Base-by-base conservation (phyloP, 2,888 invertebrate genomes). In the Amorpha juglandis region DNA sequence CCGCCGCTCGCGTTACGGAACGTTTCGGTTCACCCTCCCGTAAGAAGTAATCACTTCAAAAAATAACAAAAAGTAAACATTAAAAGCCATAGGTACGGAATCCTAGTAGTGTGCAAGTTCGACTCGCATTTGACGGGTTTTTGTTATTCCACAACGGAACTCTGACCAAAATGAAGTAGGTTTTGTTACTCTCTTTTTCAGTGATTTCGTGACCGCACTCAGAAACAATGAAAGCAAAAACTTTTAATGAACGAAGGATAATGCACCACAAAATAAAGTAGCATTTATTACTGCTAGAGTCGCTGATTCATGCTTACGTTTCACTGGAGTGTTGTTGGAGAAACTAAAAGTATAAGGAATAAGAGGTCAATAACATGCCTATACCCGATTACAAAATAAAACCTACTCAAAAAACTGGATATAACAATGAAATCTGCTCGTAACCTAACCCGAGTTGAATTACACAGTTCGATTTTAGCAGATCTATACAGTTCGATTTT, bases 201-300 rank as follows among this genome's bases (percentile, higher is more conserved):
- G 58, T 58, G 58, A 58, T 47, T 55, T 53, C 35, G 33, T 64
- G 64, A 47, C 53, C 45, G 33, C 53, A 47, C 64, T 33, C 64
- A 45, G 64, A 55, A 64, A 66, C 68, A 52, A 66, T 69, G 70
- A 71, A 52, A 64, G 68, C 70, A 70, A 74, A 78, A 77, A 78
- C 69, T 77, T 77, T 74, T 77, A 74, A 75, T 74, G 76, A 77
- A 77, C 72, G 64, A 53, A 67, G 74, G 71, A 71, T 76, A 78
- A 73, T 72, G 70, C 64, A n/a, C 70, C 14, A 12, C 33, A 63
- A 19, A 67, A 62, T 51, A 67, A 66, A 69, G 68, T 68, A 67
- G 74, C 69, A 67, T 69, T 63, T 70, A 62, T 67, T 69, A n/a
- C 66, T 68, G 50, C 65, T 19, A 64, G 62, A 58, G 68, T 62